phyloP scores from a whole-genome alignment of 2,797 vertebrate genomes.

The Sardinella longiceps region DNA sequence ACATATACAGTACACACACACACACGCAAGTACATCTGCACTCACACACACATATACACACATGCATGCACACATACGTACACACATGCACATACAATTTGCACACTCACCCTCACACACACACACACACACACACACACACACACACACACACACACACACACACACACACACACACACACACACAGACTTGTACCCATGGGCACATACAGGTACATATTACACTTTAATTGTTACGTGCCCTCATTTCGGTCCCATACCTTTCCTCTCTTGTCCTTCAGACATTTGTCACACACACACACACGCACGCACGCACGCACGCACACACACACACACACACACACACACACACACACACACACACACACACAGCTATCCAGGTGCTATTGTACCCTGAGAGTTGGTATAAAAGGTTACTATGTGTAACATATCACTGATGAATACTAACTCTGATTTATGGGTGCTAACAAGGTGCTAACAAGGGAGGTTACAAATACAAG shows the following conservation, averaged over 20 bases:
- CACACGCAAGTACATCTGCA: not conserved
- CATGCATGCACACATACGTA: not conserved
- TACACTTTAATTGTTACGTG: not conserved
- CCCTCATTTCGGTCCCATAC: conserved; percentile 46
- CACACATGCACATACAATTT: not conserved
- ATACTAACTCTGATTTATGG: no score
- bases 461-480: no score
- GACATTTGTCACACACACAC: conserved; percentile 71
- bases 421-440: no score
- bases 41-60: not conserved
- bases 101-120: not conserved
- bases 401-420: no score
- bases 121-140: not conserved
- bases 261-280: conserved; percentile 3
- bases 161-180: not conserved
- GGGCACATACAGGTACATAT: not conserved
- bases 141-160: not conserved
- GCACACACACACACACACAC: not conserved
- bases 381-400: not conserved
- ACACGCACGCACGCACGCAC: conserved; percentile 40
- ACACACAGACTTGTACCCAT: not conserved
- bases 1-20: not conserved
- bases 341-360: conserved; percentile 68
- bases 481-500: no score
- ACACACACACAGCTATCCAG: conserved; percentile 65